A percentile compares a stretch with the other conserved stretches of the same genome.
Conservation (phyloP, 2,113 vertebrate species). For the mouse (Mus musculus) region GRCm39 chr9:57491501-57492000, state of each 20-base stretch:
- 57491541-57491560: slow-evolving; percentile 41
- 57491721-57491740: background rate
- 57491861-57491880: background rate
- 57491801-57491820: background rate
- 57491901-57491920: background rate
- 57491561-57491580: slow-evolving; percentile 56
- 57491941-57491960: background rate
- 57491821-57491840: background rate
- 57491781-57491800: background rate
- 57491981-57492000: background rate
- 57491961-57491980: background rate
- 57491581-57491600: slow-evolving; percentile 7
- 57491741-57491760: background rate
- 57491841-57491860: background rate
- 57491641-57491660: slow-evolving; percentile 33
- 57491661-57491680: background rate
- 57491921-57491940: background rate
- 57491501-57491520: background rate
- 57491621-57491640: slow-evolving; percentile 7
- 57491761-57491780: background rate
- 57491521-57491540: slow-evolving; percentile 5
- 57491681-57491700: background rate
- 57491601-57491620: slow-evolving; percentile 41
- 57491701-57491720: accelerated
- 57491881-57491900: background rate